phyloP scores from a whole-genome alignment of 2,888 invertebrate genomes.

The Plagodis pulveraria region DNA sequence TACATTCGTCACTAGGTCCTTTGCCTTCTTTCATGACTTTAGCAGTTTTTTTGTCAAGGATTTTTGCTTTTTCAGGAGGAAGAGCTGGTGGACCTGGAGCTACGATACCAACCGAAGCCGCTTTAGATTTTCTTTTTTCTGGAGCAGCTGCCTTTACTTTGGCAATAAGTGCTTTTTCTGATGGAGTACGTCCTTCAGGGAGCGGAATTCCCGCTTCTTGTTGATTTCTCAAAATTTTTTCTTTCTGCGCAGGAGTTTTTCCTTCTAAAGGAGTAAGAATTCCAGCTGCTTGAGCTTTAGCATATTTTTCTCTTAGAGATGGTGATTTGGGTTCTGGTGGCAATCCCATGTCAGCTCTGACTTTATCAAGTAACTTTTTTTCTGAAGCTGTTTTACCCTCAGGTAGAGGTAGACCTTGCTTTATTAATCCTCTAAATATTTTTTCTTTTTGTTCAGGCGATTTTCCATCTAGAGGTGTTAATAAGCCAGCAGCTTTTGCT shows the following conservation, averaged over 20 bases:
- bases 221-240: slow-evolving; percentile 34
- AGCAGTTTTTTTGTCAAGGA: slow-evolving; percentile 36
- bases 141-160: slow-evolving; percentile 34
- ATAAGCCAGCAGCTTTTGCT: slow-evolving; percentile 41
- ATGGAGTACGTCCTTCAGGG: slow-evolving; percentile 40
- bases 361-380: slow-evolving; percentile 32
- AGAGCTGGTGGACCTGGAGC: slow-evolving; percentile 1
- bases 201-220: slow-evolving; percentile 38
- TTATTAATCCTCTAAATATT: slow-evolving; percentile 33
- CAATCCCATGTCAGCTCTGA: slow-evolving; percentile 8
- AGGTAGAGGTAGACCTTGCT: slow-evolving; percentile 31
- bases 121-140: slow-evolving; percentile 22
- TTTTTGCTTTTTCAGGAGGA: slow-evolving; percentile 30
- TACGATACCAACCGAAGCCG: background rate
- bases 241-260: slow-evolving; percentile 36
- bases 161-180: slow-evolving; percentile 40
- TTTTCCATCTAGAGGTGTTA: slow-evolving; percentile 39
- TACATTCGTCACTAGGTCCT: slow-evolving; percentile 53
- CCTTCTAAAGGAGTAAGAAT: slow-evolving; percentile 46
- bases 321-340: slow-evolving; percentile 32
- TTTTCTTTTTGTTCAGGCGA: slow-evolving; percentile 40
- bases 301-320: slow-evolving; percentile 34
- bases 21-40: slow-evolving; percentile 48
- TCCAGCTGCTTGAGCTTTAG: slow-evolving; percentile 41
- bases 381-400: slow-evolving; percentile 35